Conservation (phyloP, 2,888 invertebrate species). For the Adineta ricciae region DNA sequence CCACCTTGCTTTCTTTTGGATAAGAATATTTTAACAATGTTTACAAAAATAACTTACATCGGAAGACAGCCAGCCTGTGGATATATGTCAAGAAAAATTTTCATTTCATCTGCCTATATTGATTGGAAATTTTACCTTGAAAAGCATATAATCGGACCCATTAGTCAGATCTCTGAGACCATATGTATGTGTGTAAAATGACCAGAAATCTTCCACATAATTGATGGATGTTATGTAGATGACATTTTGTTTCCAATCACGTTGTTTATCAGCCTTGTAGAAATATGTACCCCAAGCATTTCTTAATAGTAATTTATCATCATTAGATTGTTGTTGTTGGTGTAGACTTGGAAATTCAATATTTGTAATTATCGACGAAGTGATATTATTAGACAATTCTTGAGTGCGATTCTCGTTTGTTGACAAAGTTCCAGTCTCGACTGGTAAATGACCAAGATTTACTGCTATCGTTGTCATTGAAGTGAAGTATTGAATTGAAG, state of each 20-base stretch:
- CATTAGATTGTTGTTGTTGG: constrained; percentile 12
- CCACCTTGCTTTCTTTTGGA: constrained; percentile 1
- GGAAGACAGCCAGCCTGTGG: constrained; percentile 12
- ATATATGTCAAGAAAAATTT: not conserved
- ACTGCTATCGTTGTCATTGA: not conserved
- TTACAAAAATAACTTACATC: not conserved
- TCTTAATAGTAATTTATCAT: constrained; percentile 18
- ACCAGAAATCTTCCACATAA: constrained; percentile 20
- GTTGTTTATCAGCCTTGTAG: constrained; percentile 15
- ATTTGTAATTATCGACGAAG: not conserved
- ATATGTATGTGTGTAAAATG: constrained; percentile 19
- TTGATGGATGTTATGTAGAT: constrained; percentile 9
- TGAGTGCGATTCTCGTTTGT: not conserved
- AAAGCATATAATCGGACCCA: constrained; percentile 13
- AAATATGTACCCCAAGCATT: constrained; percentile 6
- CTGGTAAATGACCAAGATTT: not conserved
- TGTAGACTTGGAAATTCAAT: constrained; percentile 6
- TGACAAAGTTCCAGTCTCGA: not conserved
- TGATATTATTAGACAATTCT: not conserved
- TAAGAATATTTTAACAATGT: not conserved
- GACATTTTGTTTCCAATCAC: constrained; percentile 19
- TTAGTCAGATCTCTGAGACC: not conserved
- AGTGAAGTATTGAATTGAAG: not conserved
- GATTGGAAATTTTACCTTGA: not conserved
- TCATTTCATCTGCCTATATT: too few species aligned